Percentiles rank a stretch among this genome's conserved stretches.
Evolutionary conservation across 2,797 vertebrate genomes (phyloP).

Genomic region (Enteromius radiatus): DNA sequence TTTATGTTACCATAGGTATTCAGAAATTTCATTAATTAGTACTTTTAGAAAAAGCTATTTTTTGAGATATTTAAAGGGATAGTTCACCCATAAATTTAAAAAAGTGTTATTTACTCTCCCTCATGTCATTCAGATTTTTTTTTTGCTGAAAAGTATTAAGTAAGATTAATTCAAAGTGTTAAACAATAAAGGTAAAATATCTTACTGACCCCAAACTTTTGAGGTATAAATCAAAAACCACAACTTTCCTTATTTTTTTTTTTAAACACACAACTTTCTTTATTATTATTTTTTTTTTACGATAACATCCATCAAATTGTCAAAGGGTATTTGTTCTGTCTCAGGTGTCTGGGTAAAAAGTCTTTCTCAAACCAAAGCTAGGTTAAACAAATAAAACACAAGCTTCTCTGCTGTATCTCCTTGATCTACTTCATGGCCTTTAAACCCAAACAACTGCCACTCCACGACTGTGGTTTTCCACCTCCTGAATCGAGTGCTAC

Average conservation of each 20-base stretch:
- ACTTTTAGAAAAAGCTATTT: background rate
- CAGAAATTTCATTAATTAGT: background rate
- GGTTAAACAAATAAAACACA: conserved; percentile 10
- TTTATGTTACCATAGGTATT: background rate
- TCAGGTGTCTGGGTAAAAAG: background rate
- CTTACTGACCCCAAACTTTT: background rate
- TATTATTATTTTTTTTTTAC: too few species aligned
- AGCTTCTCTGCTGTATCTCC: background rate
- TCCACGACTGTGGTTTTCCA: background rate
- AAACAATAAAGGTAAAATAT: background rate
- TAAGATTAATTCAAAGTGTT: background rate
- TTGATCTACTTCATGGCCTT: background rate
- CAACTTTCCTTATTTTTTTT: background rate
- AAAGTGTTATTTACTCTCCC: background rate
- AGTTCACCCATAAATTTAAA: background rate
- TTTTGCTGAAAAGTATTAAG: background rate
- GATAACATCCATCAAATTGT: background rate
- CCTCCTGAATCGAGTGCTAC: background rate
- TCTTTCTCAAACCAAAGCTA: background rate
- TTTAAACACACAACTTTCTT: too few species aligned
- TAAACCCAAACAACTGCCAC: background rate
- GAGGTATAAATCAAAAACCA: background rate
- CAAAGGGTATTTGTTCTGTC: background rate
- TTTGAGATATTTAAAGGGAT: background rate
- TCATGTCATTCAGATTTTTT: background rate